phyloP scores from a whole-genome alignment of 2,797 vertebrate genomes.

The Sternarchorhynchus goeldii region DNA sequence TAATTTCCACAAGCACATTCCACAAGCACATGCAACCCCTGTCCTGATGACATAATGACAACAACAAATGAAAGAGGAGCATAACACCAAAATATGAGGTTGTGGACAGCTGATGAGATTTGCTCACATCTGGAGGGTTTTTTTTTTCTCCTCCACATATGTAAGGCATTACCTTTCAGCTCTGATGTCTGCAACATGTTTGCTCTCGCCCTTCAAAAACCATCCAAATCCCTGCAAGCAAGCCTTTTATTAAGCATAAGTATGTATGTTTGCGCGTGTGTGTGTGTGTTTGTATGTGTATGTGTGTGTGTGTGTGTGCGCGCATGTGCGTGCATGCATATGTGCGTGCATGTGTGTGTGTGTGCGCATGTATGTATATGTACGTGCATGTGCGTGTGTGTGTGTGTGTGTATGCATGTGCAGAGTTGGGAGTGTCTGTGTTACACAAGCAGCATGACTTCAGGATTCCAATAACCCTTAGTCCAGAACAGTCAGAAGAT shows the following conservation, averaged over 20 bases:
- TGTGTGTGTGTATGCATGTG: background rate
- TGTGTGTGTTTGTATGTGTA: background rate
- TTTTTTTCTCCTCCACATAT: constrained; percentile 31
- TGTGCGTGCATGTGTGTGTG: no score
- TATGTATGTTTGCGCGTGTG: background rate
- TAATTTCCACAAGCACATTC: background rate
- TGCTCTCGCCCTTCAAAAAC: constrained; percentile 1
- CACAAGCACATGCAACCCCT: background rate
- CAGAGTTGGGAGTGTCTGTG: constrained; percentile 18
- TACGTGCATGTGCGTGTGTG: no score
- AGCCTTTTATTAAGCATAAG: constrained; percentile 12
- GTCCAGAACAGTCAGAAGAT: constrained; percentile 20
- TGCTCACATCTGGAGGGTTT: constrained; percentile 46
- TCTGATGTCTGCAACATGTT: constrained; percentile 14
- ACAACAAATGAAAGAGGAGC: background rate
- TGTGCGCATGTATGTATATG: no score
- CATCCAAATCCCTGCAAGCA: constrained; percentile 7
- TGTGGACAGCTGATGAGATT: constrained; percentile 28
- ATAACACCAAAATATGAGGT: constrained; percentile 19
- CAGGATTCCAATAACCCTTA: constrained; percentile 33
- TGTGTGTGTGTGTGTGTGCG: background rate
- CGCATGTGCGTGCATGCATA: no score
- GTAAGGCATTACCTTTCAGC: constrained; percentile 26
- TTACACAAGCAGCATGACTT: constrained; percentile 41
- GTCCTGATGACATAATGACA: background rate